Base-by-base conservation (phyloP, 2,888 invertebrate species). In the Tenthredo amoena region DNA sequence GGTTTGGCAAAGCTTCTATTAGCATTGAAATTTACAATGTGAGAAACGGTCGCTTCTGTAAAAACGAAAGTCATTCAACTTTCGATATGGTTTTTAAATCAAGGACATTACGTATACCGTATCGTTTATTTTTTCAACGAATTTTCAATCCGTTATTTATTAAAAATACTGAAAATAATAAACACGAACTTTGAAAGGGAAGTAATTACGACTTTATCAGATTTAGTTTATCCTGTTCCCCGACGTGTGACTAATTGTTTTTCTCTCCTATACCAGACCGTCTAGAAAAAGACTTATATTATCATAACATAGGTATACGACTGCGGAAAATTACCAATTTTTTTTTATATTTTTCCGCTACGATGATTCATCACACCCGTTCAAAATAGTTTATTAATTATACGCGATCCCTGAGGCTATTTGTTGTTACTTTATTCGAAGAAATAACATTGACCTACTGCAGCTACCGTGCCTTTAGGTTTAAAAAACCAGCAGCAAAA, bases 381-480 rank as follows among this genome's bases (percentile, higher is more conserved):
- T 37, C 9, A 37, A 37, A 71, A 71, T 71, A 34, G 9, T 37
- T 31, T 31, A 37, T 71, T 31, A 34, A 71, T 71, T 37, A 71
- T 71, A 34, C 15, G 1, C n/a, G 18, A 37, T 15, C 6, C 34
- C 34, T 26, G 62, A 12, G 26, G 26, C 9, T 21, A 74, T 21
- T 43, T 21, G 9, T 31, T n/a, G 18, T 43, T n/a, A 18, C 21
- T 5, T 74, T 12, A 74, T 77, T 77, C 55, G n/a, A 21, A 9
- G n/a, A 34, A 77, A 6, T 55, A 55, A 34, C 77, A 77, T 77
- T 77, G 77, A 77, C 77, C 77, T 34, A 77, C 77, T 77, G 77
- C 18, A 50, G 50, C 31, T 43, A 31, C 68, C 18, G 68, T 68
- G 34, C 2, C 26, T 62, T 21, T 26, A 12, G 71, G n/a, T 68